These are phyloP conservation scores for Sinella curviseta DNA, from an alignment of 1,140 invertebrate species.

Conservation along the genomic window DNA sequence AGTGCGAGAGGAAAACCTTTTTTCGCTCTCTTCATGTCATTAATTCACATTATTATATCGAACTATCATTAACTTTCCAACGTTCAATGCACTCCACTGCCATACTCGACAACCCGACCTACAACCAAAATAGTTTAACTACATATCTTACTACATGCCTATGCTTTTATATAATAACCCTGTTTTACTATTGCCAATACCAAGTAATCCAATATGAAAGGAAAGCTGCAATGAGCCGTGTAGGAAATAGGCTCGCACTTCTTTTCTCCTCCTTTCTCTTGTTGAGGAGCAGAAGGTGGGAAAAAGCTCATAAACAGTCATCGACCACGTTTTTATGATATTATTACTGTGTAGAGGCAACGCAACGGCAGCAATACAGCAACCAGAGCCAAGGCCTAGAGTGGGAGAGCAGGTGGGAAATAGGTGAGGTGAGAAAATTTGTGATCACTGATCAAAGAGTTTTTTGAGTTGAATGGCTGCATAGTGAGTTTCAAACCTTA, in stretches of 20 bases:
- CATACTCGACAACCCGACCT: background rate
- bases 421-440: background rate
- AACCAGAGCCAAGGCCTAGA: no score
- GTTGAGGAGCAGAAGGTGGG: background rate
- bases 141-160: no score
- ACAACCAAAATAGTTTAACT: no score
- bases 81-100: background rate
- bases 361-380: no score
- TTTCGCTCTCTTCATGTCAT: conserved; percentile 9
- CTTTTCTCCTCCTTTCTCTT: background rate
- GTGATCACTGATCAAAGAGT: background rate
- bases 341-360: background rate
- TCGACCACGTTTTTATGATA: background rate
- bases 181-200: no score
- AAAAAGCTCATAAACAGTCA: conserved; percentile 16
- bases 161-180: no score
- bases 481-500: no score
- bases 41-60: conserved; percentile 15
- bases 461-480: no score
- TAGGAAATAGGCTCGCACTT: background rate
- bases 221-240: background rate
- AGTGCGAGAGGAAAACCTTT: no score
- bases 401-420: background rate
- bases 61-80: conserved; percentile 3
- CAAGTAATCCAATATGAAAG: background rate